phyloP scores from a whole-genome alignment of 53 echinoderm and acorn worm genomes.

The Henricia sp. region DNA sequence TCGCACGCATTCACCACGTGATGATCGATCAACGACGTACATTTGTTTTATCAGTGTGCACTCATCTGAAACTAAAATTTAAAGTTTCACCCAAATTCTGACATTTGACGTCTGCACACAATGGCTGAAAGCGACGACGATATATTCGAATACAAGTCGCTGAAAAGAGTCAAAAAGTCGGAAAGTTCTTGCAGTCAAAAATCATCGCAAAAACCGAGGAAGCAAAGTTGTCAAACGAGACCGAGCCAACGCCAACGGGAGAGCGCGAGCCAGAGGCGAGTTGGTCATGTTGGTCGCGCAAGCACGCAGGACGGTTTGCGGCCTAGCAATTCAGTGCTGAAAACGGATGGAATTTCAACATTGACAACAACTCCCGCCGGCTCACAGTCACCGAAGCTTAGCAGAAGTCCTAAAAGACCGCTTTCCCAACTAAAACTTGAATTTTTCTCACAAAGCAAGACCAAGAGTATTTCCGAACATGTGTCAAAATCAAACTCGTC shows the following conservation, averaged over 20 bases:
- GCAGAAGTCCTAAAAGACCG: not conserved
- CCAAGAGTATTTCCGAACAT: not conserved
- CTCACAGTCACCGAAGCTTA: not conserved
- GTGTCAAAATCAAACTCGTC: not conserved
- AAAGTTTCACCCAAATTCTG: too few species aligned
- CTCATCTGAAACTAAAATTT: too few species aligned
- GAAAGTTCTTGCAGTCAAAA: constrained; percentile 12
- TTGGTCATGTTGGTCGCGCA: not conserved
- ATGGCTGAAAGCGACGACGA: constrained; percentile 66
- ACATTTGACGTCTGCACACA: too few species aligned
- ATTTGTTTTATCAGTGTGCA: too few species aligned
- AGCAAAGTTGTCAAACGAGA: not conserved
- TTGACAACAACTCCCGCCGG: not conserved
- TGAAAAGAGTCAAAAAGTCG: constrained; percentile 27
- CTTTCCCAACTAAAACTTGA: not conserved
- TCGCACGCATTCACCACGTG: too few species aligned
- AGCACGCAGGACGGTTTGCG: not conserved
- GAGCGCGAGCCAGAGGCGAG: too few species aligned
- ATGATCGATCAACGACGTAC: too few species aligned
- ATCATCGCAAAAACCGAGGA: not conserved
- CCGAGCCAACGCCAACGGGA: too few species aligned
- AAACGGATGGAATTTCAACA: not conserved
- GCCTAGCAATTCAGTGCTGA: not conserved
- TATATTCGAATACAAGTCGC: constrained; percentile 66
- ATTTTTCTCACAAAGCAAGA: not conserved